Percentiles rank a stretch among this genome's conserved stretches.
These are phyloP conservation scores for Tachypleus tridentatus DNA, from an alignment of 1,140 invertebrate genomes.

Conservation along the genomic window DNA sequence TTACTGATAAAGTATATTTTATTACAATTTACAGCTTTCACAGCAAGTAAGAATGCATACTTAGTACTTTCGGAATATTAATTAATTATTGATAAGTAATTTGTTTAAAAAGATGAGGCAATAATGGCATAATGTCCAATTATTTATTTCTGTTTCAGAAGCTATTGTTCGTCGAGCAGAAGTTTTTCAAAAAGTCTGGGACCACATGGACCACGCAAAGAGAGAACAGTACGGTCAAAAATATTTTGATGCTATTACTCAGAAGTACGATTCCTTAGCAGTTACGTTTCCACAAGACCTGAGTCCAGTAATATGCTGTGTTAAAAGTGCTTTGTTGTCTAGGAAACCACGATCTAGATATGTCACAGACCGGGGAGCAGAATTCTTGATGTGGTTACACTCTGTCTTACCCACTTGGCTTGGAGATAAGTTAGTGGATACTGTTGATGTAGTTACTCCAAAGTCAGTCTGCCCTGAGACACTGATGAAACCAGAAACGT, in stretches of 20 bases:
- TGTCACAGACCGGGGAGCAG: neutral
- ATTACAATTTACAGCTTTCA: too few relatives aligned
- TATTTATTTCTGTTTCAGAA: neutral
- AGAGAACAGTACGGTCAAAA: neutral
- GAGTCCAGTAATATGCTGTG: neutral
- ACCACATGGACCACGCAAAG: neutral
- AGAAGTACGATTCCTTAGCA: neutral
- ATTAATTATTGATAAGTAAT: too few relatives aligned
- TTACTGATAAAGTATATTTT: too few relatives aligned
- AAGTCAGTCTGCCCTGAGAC: neutral
- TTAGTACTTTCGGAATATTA: too few relatives aligned
- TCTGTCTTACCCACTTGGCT: neutral
- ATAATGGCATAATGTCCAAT: too few relatives aligned
- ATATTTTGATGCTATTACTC: neutral
- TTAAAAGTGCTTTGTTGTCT: slow-evolving; percentile 1
- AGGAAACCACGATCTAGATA: neutral
- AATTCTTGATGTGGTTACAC: neutral
- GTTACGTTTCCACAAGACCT: slow-evolving; percentile 1
- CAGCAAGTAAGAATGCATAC: too few relatives aligned
- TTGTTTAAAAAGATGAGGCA: too few relatives aligned
- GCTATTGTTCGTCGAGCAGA: neutral
- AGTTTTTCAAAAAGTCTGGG: neutral
- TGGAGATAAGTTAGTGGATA: neutral
- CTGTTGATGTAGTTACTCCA: neutral
- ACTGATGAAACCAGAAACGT: too few relatives aligned